Evolutionary conservation across 2,797 vertebrate species (phyloP).

Genomic region (Moxostoma hubbsi): DNA sequence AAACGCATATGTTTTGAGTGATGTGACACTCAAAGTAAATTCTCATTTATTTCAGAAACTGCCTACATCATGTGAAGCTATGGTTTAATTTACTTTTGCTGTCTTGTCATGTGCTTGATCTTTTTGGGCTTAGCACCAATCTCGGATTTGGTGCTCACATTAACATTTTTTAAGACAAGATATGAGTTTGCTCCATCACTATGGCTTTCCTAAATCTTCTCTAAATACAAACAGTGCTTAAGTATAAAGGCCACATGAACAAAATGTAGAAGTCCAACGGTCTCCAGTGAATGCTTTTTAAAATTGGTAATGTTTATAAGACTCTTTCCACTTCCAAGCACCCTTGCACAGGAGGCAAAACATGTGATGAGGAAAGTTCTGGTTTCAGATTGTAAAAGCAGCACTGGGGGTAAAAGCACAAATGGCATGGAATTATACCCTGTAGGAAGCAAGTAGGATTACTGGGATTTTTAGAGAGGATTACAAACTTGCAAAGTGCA

Average conservation of each 20-base stretch:
- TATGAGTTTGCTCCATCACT: neutral
- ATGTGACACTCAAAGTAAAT: neutral
- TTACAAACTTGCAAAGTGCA: slow-evolving; percentile 79
- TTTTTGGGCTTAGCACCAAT: slow-evolving; percentile 8
- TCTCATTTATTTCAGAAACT: neutral
- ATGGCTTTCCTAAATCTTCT: slow-evolving; percentile 19
- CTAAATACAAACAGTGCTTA: neutral
- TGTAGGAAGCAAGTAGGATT: slow-evolving; percentile 75
- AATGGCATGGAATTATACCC: slow-evolving; percentile 75
- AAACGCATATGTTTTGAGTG: neutral
- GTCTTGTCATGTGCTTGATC: slow-evolving; percentile 2
- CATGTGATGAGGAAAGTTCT: slow-evolving; percentile 8
- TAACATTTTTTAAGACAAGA: slow-evolving; percentile 23
- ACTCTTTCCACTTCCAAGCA: neutral
- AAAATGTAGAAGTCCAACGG: neutral
- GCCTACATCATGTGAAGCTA: neutral
- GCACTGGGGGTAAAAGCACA: slow-evolving; percentile 63
- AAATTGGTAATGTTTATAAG: neutral
- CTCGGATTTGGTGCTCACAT: neutral
- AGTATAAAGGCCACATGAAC: neutral
- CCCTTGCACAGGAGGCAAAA: neutral
- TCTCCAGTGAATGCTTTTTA: neutral
- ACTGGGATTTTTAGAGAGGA: slow-evolving; percentile 75
- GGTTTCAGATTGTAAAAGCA: slow-evolving; percentile 36
- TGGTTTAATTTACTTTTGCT: slow-evolving; percentile 3